Evolutionary conservation across 2,888 invertebrate species (phyloP), one percentile per base, ranked within the genome.

Genomic region (Protophormia terraenovae): DNA sequence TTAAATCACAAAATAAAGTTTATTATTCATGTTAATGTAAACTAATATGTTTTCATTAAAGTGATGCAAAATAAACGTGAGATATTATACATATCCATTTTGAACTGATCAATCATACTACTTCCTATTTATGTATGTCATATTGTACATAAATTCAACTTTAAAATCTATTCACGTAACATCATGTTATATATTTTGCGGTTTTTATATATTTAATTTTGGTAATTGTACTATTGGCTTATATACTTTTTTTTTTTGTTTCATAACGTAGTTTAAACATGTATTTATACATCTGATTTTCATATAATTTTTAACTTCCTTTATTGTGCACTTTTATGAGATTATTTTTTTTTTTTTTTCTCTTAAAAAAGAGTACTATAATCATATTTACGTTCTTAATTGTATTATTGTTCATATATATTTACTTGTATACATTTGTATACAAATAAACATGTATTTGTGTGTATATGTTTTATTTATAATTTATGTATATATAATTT

Each of bases 151-250:
- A 10, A 35, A 35, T 35, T 35, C 1, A 16, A n/a, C 45, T 45
- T 45, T 6, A 4, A 45, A 45, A 45, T 19, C 16, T 7, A 16
- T 5, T 0, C 3, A 45, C 12, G 5, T 7, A 16, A 16, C 16
- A 5, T 3, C 16, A 5, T 19, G 2, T 45, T 16, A 19, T 16
- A 45, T 3, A 38, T 12, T 38, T 38, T 3, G 35, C 10, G 35
- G 35, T 38, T 38, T 71, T 38, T 35, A n/a, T n/a, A 35, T 38
- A 71, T 71, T 71, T 55, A 71, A 55, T 55, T 71, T 55, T 38
- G 38, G 38, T 71, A 71, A 71, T 71, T 71, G 58, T 3, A 55
- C 22, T 58, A 41, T 71, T 58, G 55, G 71, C 58, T 45, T 72
- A 50, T 32, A 19, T n/a, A 41, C 14, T 62, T n/a, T n/a, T n/a